A percentile compares a stretch with the other conserved stretches of the same genome.
Conservation (phyloP, 2,113 vertebrate species). For the Cyanistes caeruleus region DNA sequence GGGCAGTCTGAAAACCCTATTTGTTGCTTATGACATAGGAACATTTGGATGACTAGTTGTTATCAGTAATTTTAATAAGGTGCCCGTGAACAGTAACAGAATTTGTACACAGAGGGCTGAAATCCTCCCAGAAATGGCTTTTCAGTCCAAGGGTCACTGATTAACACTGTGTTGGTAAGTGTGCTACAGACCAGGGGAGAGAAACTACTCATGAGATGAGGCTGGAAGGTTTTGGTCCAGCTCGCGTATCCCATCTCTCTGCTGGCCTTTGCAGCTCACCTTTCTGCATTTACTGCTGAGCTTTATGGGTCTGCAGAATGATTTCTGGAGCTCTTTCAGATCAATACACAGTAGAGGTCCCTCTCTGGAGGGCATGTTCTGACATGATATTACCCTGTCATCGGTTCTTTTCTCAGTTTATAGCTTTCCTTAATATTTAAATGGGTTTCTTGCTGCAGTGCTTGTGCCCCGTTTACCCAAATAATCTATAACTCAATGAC, state of each 20-base stretch:
- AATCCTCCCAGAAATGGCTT: not conserved
- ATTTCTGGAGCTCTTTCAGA: conserved; percentile 35
- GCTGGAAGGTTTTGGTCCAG: not conserved
- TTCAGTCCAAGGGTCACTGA: not conserved
- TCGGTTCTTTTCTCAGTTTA: conserved; percentile 11
- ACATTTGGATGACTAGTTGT: not conserved
- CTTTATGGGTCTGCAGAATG: conserved; percentile 15
- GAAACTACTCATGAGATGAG: not conserved
- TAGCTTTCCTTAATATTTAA: conserved; percentile 61
- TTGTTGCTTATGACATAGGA: not conserved
- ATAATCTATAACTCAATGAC: conserved; percentile 67
- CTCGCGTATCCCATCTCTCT: not conserved
- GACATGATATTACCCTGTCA: conserved; percentile 47
- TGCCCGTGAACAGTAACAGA: not conserved
- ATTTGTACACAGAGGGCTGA: not conserved
- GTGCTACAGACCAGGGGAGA: not conserved
- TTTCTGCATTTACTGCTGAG: not conserved
- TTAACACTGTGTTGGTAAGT: not conserved
- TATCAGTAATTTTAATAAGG: not conserved
- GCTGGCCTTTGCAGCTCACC: not conserved
- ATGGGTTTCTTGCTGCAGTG: conserved; percentile 47
- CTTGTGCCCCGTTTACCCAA: conserved; percentile 50
- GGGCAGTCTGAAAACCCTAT: not conserved
- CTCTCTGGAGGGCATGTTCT: conserved; percentile 50
- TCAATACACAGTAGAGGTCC: not conserved